Base-by-base conservation (phyloP, 1,140 invertebrate genomes). In the Thaumatotibia leucotreta region DNA sequence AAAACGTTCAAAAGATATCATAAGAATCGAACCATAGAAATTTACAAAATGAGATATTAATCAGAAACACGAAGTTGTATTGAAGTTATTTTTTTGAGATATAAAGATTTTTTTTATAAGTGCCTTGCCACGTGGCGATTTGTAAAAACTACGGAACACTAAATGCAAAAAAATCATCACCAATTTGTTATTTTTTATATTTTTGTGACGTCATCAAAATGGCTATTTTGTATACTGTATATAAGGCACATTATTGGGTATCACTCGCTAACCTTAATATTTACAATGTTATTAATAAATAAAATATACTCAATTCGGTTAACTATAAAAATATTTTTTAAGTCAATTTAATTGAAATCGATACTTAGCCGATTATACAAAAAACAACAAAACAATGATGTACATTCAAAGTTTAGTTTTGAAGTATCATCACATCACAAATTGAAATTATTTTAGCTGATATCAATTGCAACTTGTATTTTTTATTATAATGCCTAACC, bases 201-300 rank as follows among this genome's bases (percentile, higher is more conserved):
- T 58, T 58, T 62, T 62, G 32, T 33, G 29, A 62, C 32, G 29
- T 62, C 61, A 24, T 33, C 61, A 62, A 62, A 62, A 62, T 62
- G 32, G 29, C 61, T 62, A 35, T 17, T 35, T 32, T 62, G 32
- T 35, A 23, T 54, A 31, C 31, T 62, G 61, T 58, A 58, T 68
- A 73, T 76, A 76, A 76, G 74, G 74, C 72, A 76, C 72, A 69
- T 45, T 70, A 74, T 39, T 45, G 67, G 64, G 63, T 74, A 74
- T 76, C 72, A 76, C 72, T 74, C 70, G 65, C 31, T 61, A 65
- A 63, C 73, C 61, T 73, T 74, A 76, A 61, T 73, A 74, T 76
- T 72, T 76, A 76, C 72, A 74, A 73, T 32, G 69, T 62, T 68
- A 64, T 61, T 66, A 68, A 74, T 72, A 70, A 72, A 73, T 74